Conservation (phyloP, 2,113 vertebrate genomes). For the Spilogale gracilis region DNA sequence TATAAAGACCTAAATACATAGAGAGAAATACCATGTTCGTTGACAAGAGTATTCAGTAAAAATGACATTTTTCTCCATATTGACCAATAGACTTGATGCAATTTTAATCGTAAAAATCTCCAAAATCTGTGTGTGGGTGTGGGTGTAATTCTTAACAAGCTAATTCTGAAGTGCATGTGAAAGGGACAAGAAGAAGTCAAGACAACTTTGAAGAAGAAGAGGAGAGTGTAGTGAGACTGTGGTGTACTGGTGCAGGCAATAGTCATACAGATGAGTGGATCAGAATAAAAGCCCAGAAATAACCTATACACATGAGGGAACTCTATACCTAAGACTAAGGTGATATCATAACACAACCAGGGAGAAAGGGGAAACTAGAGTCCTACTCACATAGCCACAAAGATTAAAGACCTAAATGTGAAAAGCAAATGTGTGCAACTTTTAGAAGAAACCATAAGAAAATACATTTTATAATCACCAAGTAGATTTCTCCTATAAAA, state of each 20-base stretch:
- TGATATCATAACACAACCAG: neutral
- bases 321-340: neutral
- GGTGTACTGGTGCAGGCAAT: neutral
- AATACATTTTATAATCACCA: neutral
- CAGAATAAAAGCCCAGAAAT: neutral
- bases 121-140: neutral
- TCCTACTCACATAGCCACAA: neutral
- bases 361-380: neutral
- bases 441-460: neutral
- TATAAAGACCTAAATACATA: constrained; percentile 13
- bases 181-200: neutral
- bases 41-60: neutral
- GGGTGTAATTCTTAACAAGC: neutral
- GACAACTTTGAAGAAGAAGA: neutral
- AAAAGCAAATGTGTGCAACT: constrained; percentile 15
- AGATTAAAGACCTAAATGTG: neutral
- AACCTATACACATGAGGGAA: neutral
- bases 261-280: neutral
- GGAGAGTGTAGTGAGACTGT: accelerated
- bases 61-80: neutral
- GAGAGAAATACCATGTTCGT: neutral
- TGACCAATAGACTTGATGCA: neutral
- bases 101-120: constrained; percentile 31
- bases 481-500: constrained; percentile 1
- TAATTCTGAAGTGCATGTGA: constrained; percentile 48